Conservation (phyloP, 2,888 invertebrate species). For the Prosapia bicincta region DNA sequence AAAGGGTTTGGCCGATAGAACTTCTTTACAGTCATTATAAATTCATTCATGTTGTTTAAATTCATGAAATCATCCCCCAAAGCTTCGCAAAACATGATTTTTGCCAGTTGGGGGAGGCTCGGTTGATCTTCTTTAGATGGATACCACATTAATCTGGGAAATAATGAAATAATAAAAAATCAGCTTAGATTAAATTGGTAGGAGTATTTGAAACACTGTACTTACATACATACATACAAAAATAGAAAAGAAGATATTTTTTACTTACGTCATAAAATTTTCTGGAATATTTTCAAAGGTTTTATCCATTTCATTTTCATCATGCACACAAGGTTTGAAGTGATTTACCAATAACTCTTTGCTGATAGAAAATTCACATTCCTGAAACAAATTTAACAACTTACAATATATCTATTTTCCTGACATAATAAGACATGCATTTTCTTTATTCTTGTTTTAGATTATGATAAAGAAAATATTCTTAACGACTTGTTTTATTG, state of each 20-base stretch:
- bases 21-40: conserved; percentile 51
- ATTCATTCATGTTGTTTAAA: conserved; percentile 39
- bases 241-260: too few relatives aligned
- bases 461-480: too few relatives aligned
- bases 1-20: conserved; percentile 56
- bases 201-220: too few relatives aligned
- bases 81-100: conserved; percentile 9
- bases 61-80: conserved; percentile 27
- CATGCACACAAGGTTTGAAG: neutral
- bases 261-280: neutral
- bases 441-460: too few relatives aligned
- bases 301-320: neutral
- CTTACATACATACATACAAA: too few relatives aligned
- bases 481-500: too few relatives aligned
- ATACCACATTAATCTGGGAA: conserved; percentile 10
- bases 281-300: neutral
- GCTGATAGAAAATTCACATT: neutral
- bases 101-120: neutral
- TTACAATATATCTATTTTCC: too few relatives aligned
- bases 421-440: too few relatives aligned
- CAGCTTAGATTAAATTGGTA: too few relatives aligned
- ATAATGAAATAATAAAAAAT: too few relatives aligned
- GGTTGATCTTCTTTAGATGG: neutral
- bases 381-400: neutral
- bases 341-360: neutral